phyloP scores from a whole-genome alignment of 2,888 invertebrate genomes.

The Leptopterna dolabrata region DNA sequence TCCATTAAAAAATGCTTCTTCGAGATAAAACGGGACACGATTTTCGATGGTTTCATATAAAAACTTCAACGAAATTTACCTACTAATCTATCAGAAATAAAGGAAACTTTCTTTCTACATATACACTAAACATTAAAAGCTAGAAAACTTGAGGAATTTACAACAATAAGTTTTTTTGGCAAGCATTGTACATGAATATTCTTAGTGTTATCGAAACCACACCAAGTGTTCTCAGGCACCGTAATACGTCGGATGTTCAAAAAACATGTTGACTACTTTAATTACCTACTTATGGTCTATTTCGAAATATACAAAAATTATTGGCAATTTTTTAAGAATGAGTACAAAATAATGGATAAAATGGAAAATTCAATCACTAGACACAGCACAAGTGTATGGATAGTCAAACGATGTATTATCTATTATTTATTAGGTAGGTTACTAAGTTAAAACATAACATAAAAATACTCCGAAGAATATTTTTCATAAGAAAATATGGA shows the following conservation, averaged over 20 bases:
- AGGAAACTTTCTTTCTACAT: neutral
- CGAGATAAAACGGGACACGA: neutral
- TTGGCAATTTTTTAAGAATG: no score
- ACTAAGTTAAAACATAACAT: no score
- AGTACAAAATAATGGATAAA: no score
- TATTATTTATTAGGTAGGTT: no score
- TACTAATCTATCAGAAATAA: neutral
- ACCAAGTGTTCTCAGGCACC: neutral
- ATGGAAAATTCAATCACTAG: no score
- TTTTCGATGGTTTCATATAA: neutral
- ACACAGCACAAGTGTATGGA: no score
- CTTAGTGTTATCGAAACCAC: neutral
- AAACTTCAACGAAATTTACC: neutral
- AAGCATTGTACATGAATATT: neutral
- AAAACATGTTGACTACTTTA: no score
- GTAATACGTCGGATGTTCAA: neutral
- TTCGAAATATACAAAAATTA: no score
- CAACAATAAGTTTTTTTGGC: neutral
- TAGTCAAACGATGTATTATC: no score
- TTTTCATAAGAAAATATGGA: no score
- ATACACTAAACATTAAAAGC: neutral
- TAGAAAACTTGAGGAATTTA: neutral
- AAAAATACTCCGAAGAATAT: no score
- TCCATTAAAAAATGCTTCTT: neutral
- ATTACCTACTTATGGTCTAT: no score